These are phyloP conservation scores for Sebastes wilsoni DNA, from an alignment of 2,797 vertebrate genomes.

Conservation along the genomic window DNA sequence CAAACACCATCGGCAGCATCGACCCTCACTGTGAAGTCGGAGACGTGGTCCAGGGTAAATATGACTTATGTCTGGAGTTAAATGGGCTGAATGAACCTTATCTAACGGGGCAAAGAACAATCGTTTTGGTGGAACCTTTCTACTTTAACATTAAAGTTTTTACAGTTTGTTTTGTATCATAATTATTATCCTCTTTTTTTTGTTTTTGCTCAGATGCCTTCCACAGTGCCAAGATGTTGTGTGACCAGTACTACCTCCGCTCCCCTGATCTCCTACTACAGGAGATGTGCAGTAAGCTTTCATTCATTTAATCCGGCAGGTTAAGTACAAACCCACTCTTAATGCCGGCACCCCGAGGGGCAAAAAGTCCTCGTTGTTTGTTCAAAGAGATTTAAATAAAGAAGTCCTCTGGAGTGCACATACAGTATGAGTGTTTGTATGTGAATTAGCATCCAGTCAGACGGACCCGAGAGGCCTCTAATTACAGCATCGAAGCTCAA, in stretches of 20 bases:
- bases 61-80: not conserved
- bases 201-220: conserved; percentile 85
- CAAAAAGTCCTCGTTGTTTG: not conserved
- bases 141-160: not conserved
- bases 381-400: not conserved
- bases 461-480: conserved; percentile 51
- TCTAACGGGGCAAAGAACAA: not conserved
- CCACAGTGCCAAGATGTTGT: conserved; percentile 92
- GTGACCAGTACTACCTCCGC: conserved; percentile 93
- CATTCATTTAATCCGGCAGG: not conserved
- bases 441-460: conserved; percentile 26
- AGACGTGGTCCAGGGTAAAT: conserved; percentile 90
- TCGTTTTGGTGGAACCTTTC: not conserved
- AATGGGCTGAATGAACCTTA: not conserved
- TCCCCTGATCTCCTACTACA: conserved; percentile 89
- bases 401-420: not conserved
- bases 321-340: not conserved
- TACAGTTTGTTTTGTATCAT: not conserved
- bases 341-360: not conserved
- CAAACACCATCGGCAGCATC: conserved; percentile 94
- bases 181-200: not conserved
- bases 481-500: conserved; percentile 48
- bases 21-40: conserved; percentile 90
- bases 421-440: conserved; percentile 13
- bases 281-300: conserved; percentile 87